Conservation (phyloP, 1,140 invertebrate species). For the Saccostrea glomerata region DNA sequence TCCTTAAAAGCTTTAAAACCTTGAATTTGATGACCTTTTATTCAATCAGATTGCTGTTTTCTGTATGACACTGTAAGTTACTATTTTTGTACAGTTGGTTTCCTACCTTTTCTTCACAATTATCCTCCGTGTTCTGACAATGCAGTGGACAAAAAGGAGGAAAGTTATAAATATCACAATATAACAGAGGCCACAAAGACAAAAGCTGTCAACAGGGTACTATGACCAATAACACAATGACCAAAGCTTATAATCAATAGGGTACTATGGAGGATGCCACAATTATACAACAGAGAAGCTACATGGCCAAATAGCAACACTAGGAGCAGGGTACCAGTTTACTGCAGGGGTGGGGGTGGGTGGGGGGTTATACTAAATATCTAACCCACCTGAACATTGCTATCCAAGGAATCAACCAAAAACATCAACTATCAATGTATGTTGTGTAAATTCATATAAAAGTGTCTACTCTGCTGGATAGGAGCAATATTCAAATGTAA, state of each 20-base stretch:
- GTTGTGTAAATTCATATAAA: too few species aligned
- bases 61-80: too few species aligned
- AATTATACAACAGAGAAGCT: background rate
- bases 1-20: too few species aligned
- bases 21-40: too few species aligned
- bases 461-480: too few species aligned
- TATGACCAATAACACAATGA: background rate
- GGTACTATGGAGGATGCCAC: background rate
- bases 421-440: background rate
- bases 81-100: background rate
- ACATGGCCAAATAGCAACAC: background rate
- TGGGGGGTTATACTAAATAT: background rate
- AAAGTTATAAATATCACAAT: background rate
- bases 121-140: conserved; percentile 24
- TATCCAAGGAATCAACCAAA: background rate
- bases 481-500: too few species aligned
- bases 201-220: background rate
- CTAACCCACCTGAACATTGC: background rate
- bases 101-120: conserved; percentile 30
- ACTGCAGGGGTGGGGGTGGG: background rate
- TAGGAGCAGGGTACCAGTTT: conserved; percentile 1
- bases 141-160: conserved; percentile 26
- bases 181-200: background rate
- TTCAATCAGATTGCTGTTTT: too few species aligned
- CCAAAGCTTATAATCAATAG: background rate